phyloP scores from a whole-genome alignment of 2,113 vertebrate genomes.

The Bothrops jararaca region DNA sequence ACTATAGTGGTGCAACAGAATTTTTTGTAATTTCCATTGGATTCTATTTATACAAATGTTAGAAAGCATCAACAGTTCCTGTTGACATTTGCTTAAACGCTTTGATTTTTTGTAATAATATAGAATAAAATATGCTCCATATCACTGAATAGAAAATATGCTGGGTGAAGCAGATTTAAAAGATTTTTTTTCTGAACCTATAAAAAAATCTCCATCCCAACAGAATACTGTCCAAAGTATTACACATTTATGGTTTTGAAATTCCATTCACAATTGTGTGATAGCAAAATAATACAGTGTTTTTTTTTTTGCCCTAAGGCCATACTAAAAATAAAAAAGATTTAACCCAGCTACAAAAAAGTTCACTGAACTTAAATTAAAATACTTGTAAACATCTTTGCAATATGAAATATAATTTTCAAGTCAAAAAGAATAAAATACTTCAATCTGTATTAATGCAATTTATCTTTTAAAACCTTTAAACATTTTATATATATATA shows the following conservation, averaged over 20 bases:
- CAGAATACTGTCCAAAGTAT: conserved; percentile 95
- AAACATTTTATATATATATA: conserved; percentile 77
- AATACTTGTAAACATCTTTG: conserved; percentile 99
- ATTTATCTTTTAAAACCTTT: conserved; percentile 92
- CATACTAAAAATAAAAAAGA: conserved; percentile 96
- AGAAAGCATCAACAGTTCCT: conserved; percentile 92
- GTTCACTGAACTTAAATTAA: conserved; percentile 99
- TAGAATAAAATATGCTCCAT: conserved; percentile 99
- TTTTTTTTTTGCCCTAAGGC: conserved; percentile 90
- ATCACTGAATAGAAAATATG: conserved; percentile 99
- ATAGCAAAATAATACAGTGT: conserved; percentile 99
- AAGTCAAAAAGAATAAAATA: conserved; percentile 99
- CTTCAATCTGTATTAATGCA: conserved; percentile 98
- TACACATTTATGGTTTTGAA: conserved; percentile 82
- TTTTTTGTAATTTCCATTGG: conserved; percentile 92
- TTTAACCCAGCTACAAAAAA: conserved; percentile 99
- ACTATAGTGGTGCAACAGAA: conserved; percentile 99
- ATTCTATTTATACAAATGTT: conserved; percentile 99
- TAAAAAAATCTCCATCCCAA: conserved; percentile 91
- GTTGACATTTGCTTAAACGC: conserved; percentile 90
- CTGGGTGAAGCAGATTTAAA: conserved; percentile 92
- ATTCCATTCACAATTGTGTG: conserved; percentile 82
- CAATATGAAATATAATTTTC: conserved; percentile 99
- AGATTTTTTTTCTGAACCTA: conserved; percentile 90
- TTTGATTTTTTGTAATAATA: conserved; percentile 94